Conservation (phyloP, 92 coral and sea anemone species). For the Palythoa grandiflora region DNA sequence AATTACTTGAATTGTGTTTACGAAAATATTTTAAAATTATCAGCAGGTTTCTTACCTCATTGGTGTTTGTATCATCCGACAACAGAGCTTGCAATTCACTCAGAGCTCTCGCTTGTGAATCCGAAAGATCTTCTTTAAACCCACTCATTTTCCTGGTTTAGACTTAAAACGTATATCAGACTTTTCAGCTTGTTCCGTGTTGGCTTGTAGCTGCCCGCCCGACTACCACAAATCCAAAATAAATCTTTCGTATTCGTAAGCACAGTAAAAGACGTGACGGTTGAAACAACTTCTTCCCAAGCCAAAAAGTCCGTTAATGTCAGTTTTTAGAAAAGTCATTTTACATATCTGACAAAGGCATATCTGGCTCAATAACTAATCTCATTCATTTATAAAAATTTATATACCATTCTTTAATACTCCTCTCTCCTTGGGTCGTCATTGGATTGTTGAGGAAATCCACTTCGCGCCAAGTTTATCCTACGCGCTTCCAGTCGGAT, state of each 20-base stretch:
- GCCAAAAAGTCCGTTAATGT: neutral
- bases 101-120: constrained; percentile 75
- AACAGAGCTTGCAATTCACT: constrained; percentile 74
- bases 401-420: neutral
- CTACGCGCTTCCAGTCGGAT: constrained; percentile 22
- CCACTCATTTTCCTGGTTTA: constrained; percentile 65
- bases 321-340: constrained; percentile 8
- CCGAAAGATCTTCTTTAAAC: constrained; percentile 69
- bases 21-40: neutral
- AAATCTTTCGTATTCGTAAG: neutral
- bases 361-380: neutral
- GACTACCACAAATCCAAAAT: neutral
- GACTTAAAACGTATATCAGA: neutral
- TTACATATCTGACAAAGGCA: constrained; percentile 10
- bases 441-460: neutral
- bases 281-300: neutral
- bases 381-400: neutral
- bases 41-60: constrained; percentile 78
- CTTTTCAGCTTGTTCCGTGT: neutral
- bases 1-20: neutral
- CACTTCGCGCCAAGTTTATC: constrained; percentile 24
- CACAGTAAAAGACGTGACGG: neutral
- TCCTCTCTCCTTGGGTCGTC: too few relatives aligned
- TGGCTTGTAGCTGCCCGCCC: neutral
- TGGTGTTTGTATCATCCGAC: constrained; percentile 69